Evolutionary conservation across 2,113 vertebrate species (phyloP).

Genomic region (Odocoileus hemionus): DNA sequence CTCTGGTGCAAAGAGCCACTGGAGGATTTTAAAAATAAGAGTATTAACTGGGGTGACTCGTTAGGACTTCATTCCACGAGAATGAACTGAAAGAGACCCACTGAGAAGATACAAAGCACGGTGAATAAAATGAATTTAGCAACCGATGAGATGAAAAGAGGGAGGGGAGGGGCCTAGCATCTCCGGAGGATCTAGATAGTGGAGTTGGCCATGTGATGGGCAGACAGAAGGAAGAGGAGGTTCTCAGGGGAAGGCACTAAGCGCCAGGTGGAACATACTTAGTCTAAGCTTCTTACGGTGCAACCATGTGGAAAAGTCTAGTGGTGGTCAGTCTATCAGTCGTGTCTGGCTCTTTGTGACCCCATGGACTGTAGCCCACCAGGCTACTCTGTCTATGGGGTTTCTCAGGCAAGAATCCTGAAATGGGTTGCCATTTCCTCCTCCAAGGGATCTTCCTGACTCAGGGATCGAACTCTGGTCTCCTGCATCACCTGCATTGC

Average conservation of each 20-base stretch:
- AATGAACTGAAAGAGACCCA: background rate
- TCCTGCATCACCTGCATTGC: background rate
- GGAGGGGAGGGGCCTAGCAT: background rate
- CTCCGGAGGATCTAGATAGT: rapidly evolving
- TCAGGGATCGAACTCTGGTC: background rate
- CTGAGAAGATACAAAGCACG: background rate
- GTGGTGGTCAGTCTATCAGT: background rate
- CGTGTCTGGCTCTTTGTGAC: background rate
- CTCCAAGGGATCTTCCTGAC: background rate
- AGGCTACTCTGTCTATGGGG: background rate
- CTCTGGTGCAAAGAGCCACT: background rate
- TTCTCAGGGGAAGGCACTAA: background rate
- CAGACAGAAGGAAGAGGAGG: background rate
- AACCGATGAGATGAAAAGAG: background rate
- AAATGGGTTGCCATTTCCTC: background rate
- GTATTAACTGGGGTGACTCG: background rate
- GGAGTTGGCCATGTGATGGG: background rate
- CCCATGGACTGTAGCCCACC: background rate
- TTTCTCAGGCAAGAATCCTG: background rate
- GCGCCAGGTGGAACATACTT: background rate
- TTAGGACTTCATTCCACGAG: background rate
- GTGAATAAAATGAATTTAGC: background rate
- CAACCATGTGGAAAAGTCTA: background rate
- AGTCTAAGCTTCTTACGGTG: background rate
- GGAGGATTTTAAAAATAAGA: background rate